phyloP scores from a whole-genome alignment of 2,888 invertebrate genomes.

The Philonicus albiceps region DNA sequence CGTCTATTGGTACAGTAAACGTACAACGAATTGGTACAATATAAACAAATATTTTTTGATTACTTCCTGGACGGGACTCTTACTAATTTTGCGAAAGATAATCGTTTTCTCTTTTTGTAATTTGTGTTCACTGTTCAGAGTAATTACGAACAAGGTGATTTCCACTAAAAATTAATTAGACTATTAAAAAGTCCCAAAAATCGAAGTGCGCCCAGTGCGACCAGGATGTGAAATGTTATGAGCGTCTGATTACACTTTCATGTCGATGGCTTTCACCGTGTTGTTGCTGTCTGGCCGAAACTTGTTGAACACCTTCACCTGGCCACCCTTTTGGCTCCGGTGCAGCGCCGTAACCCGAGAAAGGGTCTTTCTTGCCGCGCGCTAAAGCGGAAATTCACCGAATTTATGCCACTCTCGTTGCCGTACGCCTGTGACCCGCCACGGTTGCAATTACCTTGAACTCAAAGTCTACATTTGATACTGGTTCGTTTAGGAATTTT shows the following conservation, averaged over 20 bases:
- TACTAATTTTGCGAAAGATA: background rate
- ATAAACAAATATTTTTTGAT: background rate
- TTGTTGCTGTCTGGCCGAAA: background rate
- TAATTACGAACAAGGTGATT: background rate
- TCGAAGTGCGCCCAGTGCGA: background rate
- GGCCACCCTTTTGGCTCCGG: background rate
- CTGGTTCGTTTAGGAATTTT: background rate
- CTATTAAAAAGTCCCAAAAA: slow-evolving; percentile 1
- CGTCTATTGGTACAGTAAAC: background rate
- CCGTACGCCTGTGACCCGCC: background rate
- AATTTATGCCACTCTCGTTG: background rate
- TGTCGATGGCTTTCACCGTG: background rate
- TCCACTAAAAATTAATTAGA: background rate
- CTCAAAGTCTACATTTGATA: background rate
- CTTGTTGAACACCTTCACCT: background rate
- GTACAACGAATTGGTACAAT: background rate
- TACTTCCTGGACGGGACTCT: background rate
- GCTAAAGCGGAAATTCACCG: background rate
- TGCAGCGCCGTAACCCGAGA: background rate
- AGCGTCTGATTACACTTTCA: background rate
- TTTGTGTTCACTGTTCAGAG: background rate
- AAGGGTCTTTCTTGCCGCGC: background rate
- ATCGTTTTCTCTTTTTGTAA: background rate
- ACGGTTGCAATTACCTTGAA: background rate
- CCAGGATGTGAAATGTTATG: background rate